These are phyloP conservation scores for Elaphurus davidianus DNA, from an alignment of 2,113 vertebrate species.

Conservation along the genomic window DNA sequence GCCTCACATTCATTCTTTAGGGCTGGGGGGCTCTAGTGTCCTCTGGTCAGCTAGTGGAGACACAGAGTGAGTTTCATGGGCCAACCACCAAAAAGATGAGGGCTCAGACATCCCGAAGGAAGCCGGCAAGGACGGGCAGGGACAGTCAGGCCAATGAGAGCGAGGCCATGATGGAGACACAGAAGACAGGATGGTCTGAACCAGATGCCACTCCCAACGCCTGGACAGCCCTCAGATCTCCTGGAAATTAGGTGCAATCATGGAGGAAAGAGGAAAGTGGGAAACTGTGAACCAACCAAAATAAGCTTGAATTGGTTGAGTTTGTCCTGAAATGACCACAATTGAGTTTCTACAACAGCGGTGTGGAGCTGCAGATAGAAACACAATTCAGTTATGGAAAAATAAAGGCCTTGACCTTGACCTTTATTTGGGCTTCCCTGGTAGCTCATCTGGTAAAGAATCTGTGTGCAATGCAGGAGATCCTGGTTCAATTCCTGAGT, in stretches of 20 bases:
- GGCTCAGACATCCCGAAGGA: neutral
- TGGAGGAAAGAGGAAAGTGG: neutral
- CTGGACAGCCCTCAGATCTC: neutral
- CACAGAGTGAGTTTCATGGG: neutral
- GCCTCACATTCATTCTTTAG: neutral
- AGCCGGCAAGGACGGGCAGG: neutral
- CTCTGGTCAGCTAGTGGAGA: neutral
- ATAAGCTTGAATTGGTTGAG: neutral
- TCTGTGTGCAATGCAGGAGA: neutral
- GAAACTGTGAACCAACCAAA: neutral
- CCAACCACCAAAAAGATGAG: neutral
- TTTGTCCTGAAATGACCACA: neutral
- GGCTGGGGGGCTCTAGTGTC: neutral
- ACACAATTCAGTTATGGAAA: neutral
- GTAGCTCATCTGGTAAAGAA: neutral
- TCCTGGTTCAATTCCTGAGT: neutral
- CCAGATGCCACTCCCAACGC: neutral
- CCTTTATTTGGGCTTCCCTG: neutral
- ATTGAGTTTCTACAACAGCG: neutral
- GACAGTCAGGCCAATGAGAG: neutral
- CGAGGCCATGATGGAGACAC: rapidly evolving
- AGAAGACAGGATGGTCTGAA: neutral
- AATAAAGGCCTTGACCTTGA: rapidly evolving
- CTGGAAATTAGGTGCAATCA: neutral
- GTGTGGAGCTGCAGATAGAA: neutral